Evolutionary conservation across 1,140 invertebrate species (phyloP).

Genomic region (Triops cancriformis): DNA sequence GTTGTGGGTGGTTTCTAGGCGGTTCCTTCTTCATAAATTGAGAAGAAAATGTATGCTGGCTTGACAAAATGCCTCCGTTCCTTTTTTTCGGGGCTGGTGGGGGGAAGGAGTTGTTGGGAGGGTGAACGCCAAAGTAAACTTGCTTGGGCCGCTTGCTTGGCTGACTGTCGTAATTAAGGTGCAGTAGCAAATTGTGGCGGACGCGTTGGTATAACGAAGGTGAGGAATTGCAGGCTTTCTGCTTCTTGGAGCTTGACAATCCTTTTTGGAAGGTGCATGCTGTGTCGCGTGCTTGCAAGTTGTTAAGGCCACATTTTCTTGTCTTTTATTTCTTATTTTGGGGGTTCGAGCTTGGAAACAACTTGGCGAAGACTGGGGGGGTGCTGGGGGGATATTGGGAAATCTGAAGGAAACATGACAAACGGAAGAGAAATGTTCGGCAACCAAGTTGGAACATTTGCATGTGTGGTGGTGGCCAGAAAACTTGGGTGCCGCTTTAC

Average conservation of each 20-base stretch:
- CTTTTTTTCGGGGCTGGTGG: neutral
- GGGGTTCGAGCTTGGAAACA: neutral
- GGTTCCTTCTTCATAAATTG: too few relatives aligned
- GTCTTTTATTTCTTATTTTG: neutral
- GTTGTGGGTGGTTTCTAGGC: too few relatives aligned
- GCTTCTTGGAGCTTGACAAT: neutral
- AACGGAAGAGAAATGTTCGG: neutral
- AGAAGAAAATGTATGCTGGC: neutral
- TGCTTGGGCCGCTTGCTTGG: neutral
- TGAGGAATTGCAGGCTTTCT: constrained; percentile 2
- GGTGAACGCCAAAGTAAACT: neutral
- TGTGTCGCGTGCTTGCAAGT: neutral
- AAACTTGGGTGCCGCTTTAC: neutral
- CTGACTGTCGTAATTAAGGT: constrained; percentile 3
- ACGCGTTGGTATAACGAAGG: neutral
- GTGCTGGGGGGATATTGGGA: neutral
- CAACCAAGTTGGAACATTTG: neutral
- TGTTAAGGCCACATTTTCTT: neutral
- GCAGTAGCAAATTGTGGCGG: neutral
- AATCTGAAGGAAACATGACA: neutral
- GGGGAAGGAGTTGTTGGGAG: too few relatives aligned
- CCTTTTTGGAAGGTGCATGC: neutral
- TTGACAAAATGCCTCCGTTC: neutral
- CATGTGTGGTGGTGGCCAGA: neutral
- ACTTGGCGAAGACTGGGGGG: neutral